Conservation (phyloP, 37 sponge, comb jelly and placozoan genomes). For the Crambe crambe region DNA sequence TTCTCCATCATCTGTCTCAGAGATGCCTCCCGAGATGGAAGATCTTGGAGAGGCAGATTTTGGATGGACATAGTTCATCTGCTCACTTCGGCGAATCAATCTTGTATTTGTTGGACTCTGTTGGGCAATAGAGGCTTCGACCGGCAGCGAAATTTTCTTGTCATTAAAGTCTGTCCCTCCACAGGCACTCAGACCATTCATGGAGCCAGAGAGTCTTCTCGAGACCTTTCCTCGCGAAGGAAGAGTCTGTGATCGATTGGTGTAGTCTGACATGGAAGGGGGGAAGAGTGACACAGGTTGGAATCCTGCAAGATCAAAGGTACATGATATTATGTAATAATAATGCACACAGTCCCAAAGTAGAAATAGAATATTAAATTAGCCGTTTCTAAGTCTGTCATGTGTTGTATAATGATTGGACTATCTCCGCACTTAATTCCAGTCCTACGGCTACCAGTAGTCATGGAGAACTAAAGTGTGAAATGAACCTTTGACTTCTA, state of each 20-base stretch:
- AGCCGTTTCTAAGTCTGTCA: too few relatives aligned
- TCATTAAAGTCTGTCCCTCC: neutral
- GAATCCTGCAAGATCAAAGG: slow-evolving; percentile 12
- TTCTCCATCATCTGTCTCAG: neutral
- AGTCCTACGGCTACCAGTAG: too few relatives aligned
- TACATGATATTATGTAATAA: too few relatives aligned
- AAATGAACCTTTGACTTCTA: too few relatives aligned
- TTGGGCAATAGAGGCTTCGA: too few relatives aligned
- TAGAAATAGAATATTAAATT: too few relatives aligned
- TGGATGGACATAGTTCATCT: neutral
- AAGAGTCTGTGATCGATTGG: slow-evolving; percentile 9
- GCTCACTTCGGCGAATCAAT: neutral
- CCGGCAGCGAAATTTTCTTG: neutral
- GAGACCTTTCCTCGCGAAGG: slow-evolving; percentile 14
- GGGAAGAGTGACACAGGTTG: slow-evolving; percentile 41
- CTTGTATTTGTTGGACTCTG: slow-evolving; percentile 13
- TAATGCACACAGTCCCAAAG: too few relatives aligned
- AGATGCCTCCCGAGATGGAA: neutral
- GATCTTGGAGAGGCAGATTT: neutral
- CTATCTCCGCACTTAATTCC: too few relatives aligned
- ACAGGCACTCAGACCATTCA: neutral
- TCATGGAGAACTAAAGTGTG: too few relatives aligned
- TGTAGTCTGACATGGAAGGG: slow-evolving; percentile 29
- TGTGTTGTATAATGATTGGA: too few relatives aligned
- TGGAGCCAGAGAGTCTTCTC: neutral